These are phyloP conservation scores for Camelus bactrianus DNA, from an alignment of 2,113 vertebrate genomes.

Conservation along the genomic window DNA sequence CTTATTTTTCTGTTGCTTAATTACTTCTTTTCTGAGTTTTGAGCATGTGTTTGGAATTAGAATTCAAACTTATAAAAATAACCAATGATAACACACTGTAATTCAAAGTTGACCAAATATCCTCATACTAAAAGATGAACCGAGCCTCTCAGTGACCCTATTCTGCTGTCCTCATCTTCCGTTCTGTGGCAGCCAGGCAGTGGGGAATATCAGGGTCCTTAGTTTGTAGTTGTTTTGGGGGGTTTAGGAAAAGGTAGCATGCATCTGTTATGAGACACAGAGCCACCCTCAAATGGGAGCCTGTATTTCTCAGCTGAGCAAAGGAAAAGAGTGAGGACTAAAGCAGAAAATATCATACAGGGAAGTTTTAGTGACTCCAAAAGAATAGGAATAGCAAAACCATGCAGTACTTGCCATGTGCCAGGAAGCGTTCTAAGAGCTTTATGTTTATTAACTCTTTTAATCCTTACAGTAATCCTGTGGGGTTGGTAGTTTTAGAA, in stretches of 20 bases:
- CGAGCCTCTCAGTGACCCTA: not conserved
- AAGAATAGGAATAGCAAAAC: not conserved
- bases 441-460: not conserved
- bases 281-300: not conserved
- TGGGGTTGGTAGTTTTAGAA: not conserved
- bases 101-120: not conserved
- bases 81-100: not conserved
- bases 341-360: not conserved
- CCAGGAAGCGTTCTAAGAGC: not conserved
- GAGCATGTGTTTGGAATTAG: not conserved
- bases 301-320: not conserved
- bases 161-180: not conserved
- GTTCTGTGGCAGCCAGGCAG: not conserved
- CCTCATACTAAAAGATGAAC: not conserved
- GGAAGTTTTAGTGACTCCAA: not conserved
- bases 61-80: constrained; percentile 27
- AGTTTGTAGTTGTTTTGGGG: not conserved
- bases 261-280: not conserved
- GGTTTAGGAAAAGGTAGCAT: not conserved
- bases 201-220: too few relatives aligned
- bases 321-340: not conserved
- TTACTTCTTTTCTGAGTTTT: not conserved
- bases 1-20: not conserved
- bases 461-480: not conserved
- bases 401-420: not conserved